Percentiles rank a stretch among this genome's conserved stretches.
phyloP scores from a whole-genome alignment of 1,140 invertebrate species.

The Formica selysi region DNA sequence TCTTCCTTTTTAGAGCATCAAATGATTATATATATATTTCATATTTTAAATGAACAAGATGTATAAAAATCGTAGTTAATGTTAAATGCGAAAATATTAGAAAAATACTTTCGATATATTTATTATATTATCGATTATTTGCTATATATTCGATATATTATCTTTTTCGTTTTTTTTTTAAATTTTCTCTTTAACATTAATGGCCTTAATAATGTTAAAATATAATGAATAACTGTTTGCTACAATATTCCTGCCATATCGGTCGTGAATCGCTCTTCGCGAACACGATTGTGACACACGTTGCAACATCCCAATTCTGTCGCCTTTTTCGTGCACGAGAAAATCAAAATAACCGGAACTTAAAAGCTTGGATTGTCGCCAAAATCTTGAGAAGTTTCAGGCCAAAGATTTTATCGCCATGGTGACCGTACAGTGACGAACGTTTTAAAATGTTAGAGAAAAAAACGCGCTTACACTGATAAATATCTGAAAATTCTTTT shows the following conservation, averaged over 20 bases:
- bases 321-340: neutral
- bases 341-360: conserved; percentile 39
- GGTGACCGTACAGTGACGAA: conserved; percentile 45
- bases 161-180: neutral
- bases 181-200: neutral
- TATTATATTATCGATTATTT: too few species aligned
- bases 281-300: neutral
- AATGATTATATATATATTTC: neutral
- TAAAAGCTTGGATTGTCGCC: conserved; percentile 58
- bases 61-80: neutral
- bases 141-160: too few species aligned
- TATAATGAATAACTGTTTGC: neutral
- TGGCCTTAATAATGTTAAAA: neutral
- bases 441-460: conserved; percentile 3
- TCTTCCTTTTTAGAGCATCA: neutral
- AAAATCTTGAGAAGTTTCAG: conserved; percentile 28
- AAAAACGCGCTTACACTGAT: neutral
- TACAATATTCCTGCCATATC: neutral
- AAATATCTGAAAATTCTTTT: conserved; percentile 56
- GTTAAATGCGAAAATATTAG: neutral
- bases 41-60: neutral
- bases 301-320: conserved; percentile 12
- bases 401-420: conserved; percentile 52
- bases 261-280: neutral
- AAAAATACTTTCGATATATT: neutral